phyloP scores from a whole-genome alignment of 2,888 invertebrate species.

The Cataglyphis livida region DNA sequence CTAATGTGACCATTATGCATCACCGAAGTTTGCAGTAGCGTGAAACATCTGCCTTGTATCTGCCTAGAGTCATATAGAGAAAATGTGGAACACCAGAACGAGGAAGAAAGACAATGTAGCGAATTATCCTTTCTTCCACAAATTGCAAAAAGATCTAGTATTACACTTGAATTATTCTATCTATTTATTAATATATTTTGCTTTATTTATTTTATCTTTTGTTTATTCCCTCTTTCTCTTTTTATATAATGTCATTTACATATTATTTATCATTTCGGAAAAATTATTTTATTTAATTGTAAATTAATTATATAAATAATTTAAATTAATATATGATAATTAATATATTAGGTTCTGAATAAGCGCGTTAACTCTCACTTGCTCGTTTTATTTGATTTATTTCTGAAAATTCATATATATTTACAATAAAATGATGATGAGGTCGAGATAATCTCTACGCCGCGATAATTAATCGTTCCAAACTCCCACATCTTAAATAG shows the following conservation, averaged over 20 bases:
- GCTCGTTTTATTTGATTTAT: too few species aligned
- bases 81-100: not conserved
- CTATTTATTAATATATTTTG: too few species aligned
- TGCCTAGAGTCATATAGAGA: not conserved
- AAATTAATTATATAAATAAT: not conserved
- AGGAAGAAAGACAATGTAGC: not conserved
- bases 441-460: not conserved
- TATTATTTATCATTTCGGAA: not conserved
- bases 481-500: slow-evolving; percentile 9
- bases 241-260: too few species aligned
- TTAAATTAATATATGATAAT: not conserved
- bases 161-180: not conserved
- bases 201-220: too few species aligned
- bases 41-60: slow-evolving; percentile 2
- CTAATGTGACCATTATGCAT: slow-evolving; percentile 5
- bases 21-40: not conserved
- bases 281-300: not conserved
- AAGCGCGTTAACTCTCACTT: too few species aligned
- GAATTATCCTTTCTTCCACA: not conserved
- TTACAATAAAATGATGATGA: not conserved
- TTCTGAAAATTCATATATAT: not conserved
- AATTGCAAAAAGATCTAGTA: not conserved
- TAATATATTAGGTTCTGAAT: too few species aligned
- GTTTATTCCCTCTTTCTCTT: too few species aligned
- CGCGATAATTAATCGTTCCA: not conserved